Base-by-base conservation (phyloP, 2,888 invertebrate genomes). In the Acanthosepion lycidas region DNA sequence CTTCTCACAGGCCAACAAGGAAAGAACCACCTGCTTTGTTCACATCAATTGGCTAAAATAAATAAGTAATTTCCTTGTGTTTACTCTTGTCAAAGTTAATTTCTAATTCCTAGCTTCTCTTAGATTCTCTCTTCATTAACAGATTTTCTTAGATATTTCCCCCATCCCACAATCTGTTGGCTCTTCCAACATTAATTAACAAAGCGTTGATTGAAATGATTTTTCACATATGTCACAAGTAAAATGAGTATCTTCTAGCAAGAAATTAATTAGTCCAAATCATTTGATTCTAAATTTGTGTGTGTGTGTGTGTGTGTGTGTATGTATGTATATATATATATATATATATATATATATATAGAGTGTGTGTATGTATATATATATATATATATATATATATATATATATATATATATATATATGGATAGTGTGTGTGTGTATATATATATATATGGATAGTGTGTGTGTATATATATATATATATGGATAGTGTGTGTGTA, bases 31-130 rank as follows among this genome's bases (percentile, higher is more conserved):
- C 78, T 78, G 78, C 28, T 28, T 78, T 23, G 33, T 33, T n/a
- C 78, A 78, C 12, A 78, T 78, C 78, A 78, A 78, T n/a, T 33
- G 9, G 78, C 12, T 78, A 33, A 28, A 78, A 78, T 78, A 78
- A 78, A 78, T 78, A 78, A 78, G 78, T 78, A 78, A 78, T 33
- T 78, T 33, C 18, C 15, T 78, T 78, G n/a, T n/a, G n/a, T 78
- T n/a, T 78, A 78, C 78, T n/a, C 78, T 78, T 78, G 78, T 78
- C 78, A 78, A 78, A 33, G 78, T 78, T 78, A n/a, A 78, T 78
- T 78, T 78, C 78, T 78, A 78, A 78, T 15, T n/a, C n/a, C 59
- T 23, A 23, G 5, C 20, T 23, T 26, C 26, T 59, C 26, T 59
- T 20, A 59, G 20, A 59, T 59, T 59, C 6, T 59, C 23, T 59